A percentile compares a stretch with the other conserved stretches of the same genome.
phyloP scores from a whole-genome alignment of 1,140 invertebrate species.

The Drosophila nasuta region DNA sequence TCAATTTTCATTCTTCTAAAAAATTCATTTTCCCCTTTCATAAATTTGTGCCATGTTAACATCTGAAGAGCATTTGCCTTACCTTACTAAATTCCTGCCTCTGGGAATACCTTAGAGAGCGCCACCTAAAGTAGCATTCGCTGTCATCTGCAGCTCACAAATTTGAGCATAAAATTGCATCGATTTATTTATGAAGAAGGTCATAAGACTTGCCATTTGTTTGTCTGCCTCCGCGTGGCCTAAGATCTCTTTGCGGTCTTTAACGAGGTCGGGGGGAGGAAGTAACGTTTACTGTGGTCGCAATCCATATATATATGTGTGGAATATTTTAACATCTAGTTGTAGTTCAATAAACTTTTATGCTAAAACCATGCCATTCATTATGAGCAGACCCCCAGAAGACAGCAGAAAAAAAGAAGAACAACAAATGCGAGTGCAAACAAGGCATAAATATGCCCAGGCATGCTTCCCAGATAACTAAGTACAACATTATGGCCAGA shows the following conservation, averaged over 20 bases:
- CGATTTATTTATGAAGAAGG: conserved; percentile 29
- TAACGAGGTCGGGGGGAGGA: background rate
- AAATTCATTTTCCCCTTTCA: too few relatives aligned
- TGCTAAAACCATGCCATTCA: conserved; percentile 76
- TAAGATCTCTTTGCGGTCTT: background rate
- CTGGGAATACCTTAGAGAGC: background rate
- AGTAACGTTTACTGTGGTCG: background rate
- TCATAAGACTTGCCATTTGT: background rate
- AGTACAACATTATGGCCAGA: conserved; percentile 24
- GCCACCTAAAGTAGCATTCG: conserved; percentile 32
- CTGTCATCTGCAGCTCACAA: conserved; percentile 6
- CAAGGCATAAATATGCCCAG: conserved; percentile 69
- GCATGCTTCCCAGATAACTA: conserved; percentile 61
- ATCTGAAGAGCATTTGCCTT: too few relatives aligned
- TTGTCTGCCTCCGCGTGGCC: background rate
- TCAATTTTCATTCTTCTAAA: too few relatives aligned
- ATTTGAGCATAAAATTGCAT: conserved; percentile 19
- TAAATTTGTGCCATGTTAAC: too few relatives aligned
- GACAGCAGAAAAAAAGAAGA: background rate
- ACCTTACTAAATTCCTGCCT: background rate
- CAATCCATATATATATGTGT: conserved; percentile 29
- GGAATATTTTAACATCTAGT: conserved; percentile 40
- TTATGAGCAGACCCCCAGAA: conserved; percentile 21
- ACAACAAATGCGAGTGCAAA: conserved; percentile 40
- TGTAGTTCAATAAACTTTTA: conserved; percentile 81